Base-by-base conservation (phyloP, 2,113 vertebrate genomes). In the Pleuronectes platessa region DNA sequence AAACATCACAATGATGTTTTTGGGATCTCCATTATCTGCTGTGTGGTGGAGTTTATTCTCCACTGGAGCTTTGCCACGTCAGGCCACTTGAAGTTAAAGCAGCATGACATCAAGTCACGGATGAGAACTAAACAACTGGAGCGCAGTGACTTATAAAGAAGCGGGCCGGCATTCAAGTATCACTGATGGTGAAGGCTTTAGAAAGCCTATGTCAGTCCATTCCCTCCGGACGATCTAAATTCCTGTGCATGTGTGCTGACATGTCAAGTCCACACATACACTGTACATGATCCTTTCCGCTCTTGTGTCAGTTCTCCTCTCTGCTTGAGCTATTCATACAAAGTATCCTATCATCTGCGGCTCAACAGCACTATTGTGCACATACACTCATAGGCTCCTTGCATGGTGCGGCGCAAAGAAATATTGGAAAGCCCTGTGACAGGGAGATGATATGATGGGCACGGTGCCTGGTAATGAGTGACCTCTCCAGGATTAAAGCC, bases 231-330 rank as follows among this genome's bases (percentile, higher is more conserved):
- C 7, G 2, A 24, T 51, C 5, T 12, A 9, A 60, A 60, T 54
- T 66, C 66, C 66, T 54, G 1, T 18, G 26, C 1, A 21, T 55
- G 20, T 8, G 26, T 37, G 64, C 27, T 17, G 51, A 59, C 6
- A 8, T 21, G 51, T 73, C 54, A 63, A 60, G 69, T 27, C 31
- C n/a, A 42, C 35, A 66, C 72, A 49, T 37, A 60, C 23, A 2
- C 13, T 15, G 24, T 47, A 27, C 24, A 5, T 59, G 69, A n/a
- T 68, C 11, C 31, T 21, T 27, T 51, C 12, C 15, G 55, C 31
- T 53, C 47, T 15, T 14, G 21, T 42, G 20, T n/a, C 21, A 61
- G 6, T 10, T 61, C 21, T 45, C 4, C 21, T 62, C 45, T 21
- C 45, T 54, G 51, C 8, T 21, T 10, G 35, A 56, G 10, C n/a